Conservation (phyloP, 2,888 invertebrate genomes). For the Trissolcus brochymenae region DNA sequence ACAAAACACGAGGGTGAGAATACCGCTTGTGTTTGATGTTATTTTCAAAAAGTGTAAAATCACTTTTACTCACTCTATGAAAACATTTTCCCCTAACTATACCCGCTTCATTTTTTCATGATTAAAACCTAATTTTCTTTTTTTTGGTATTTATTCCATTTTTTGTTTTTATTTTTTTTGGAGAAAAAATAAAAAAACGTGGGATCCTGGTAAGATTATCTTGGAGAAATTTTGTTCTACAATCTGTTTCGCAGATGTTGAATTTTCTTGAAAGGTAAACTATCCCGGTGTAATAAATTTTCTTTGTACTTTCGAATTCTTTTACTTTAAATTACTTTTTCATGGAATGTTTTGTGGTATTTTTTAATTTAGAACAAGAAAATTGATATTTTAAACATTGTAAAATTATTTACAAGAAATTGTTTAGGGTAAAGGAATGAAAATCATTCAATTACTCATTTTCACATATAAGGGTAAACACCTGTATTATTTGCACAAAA, state of each 20-base stretch:
- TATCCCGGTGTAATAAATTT: background rate
- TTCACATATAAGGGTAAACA: slow-evolving; percentile 40
- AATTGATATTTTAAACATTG: no score
- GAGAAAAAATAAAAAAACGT: no score
- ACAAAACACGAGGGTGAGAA: slow-evolving; percentile 62
- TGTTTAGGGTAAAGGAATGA: background rate
- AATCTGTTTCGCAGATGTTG: background rate
- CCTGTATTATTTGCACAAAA: slow-evolving; percentile 45
- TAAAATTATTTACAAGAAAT: no score
- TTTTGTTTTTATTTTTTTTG: no score
- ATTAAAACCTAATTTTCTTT: no score
- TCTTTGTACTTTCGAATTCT: background rate
- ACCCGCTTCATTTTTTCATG: background rate
- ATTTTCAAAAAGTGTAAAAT: slow-evolving; percentile 14
- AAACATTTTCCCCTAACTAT: background rate
- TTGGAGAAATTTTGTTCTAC: slow-evolving; percentile 3
- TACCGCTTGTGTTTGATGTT: slow-evolving; percentile 35
- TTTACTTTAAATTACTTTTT: no score
- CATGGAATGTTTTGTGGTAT: no score
- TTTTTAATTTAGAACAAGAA: no score
- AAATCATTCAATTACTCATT: slow-evolving; percentile 24
- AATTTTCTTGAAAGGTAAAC: no score
- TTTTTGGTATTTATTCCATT: background rate
- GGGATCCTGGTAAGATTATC: no score
- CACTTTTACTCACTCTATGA: background rate